Evolutionary conservation across 1,140 invertebrate genomes (phyloP).

Genomic region (Lamellibrachia luymesi): DNA sequence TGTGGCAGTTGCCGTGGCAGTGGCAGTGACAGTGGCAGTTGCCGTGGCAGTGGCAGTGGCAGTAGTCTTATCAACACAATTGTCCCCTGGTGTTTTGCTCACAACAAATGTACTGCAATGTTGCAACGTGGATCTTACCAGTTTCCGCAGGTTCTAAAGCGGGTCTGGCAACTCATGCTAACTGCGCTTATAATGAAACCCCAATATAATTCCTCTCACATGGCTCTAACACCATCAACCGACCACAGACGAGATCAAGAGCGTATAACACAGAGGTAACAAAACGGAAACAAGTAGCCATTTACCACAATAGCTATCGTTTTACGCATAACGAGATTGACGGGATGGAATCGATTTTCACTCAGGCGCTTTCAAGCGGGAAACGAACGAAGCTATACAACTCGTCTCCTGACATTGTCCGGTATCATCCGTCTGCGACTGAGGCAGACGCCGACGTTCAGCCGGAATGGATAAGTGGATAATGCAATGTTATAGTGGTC

Average conservation of each 20-base stretch:
- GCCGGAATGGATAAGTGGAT: neutral
- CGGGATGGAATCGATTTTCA: neutral
- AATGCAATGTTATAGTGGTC: neutral
- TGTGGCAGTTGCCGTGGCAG: too few species aligned
- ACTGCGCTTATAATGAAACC: neutral
- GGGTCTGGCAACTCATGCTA: neutral
- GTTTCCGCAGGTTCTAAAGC: neutral
- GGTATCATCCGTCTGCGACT: neutral
- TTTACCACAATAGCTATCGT: neutral
- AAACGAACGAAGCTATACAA: neutral
- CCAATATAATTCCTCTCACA: neutral
- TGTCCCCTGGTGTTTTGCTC: neutral
- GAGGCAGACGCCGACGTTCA: neutral
- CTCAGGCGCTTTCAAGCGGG: neutral
- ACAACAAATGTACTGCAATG: neutral
- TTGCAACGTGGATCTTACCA: neutral
- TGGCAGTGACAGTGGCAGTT: too few species aligned
- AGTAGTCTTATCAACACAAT: neutral
- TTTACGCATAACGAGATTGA: neutral
- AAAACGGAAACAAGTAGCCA: neutral
- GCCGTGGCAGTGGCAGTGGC: too few species aligned
- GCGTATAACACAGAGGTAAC: neutral
- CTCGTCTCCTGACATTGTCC: neutral
- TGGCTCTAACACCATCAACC: neutral
- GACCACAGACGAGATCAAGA: neutral